These are phyloP conservation scores for Paramuricea clavata DNA, from an alignment of 92 coral and sea anemone species.

Conservation along the genomic window DNA sequence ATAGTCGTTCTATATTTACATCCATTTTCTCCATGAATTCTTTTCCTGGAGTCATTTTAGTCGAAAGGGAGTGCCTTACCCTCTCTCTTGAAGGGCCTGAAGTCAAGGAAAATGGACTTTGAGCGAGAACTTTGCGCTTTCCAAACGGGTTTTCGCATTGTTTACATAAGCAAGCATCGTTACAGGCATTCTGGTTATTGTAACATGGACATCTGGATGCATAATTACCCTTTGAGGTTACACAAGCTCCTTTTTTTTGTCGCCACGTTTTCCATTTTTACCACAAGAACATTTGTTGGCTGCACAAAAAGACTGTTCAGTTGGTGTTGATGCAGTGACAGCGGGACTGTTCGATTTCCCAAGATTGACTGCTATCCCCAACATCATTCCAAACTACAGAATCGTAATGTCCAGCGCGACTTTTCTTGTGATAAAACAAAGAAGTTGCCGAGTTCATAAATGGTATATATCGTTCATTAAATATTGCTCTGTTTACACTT, in stretches of 20 bases:
- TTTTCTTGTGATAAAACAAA: too few relatives aligned
- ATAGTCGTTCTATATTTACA: neutral
- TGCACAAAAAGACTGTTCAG: too few relatives aligned
- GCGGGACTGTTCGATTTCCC: too few relatives aligned
- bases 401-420: too few relatives aligned
- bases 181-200: neutral
- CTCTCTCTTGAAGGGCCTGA: neutral
- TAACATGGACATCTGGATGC: neutral
- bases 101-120: neutral
- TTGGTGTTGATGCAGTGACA: too few relatives aligned
- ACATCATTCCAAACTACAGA: too few relatives aligned
- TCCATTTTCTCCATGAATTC: constrained; percentile 25
- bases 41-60: neutral
- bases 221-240: too few relatives aligned
- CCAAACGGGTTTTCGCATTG: neutral
- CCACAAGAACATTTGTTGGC: too few relatives aligned
- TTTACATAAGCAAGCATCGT: neutral
- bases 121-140: neutral
- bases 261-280: too few relatives aligned
- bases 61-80: neutral
- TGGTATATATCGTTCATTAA: neutral
- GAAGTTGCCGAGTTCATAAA: neutral
- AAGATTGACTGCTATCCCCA: too few relatives aligned
- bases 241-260: too few relatives aligned
- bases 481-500: neutral